These are phyloP conservation scores for Hypomesus transpacificus DNA, from an alignment of 2,113 vertebrate genomes.

Conservation along the genomic window DNA sequence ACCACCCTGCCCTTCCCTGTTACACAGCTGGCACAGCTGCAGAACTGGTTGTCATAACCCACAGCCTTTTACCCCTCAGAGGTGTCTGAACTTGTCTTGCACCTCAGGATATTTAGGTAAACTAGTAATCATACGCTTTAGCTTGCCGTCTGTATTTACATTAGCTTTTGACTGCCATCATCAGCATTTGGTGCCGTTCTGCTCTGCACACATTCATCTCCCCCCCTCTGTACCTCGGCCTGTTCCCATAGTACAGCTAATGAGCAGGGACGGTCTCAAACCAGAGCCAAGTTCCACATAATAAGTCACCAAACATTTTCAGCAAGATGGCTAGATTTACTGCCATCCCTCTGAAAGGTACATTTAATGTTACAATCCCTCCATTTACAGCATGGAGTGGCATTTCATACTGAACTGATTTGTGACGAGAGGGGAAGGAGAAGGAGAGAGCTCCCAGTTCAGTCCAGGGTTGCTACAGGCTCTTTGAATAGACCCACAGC, in stretches of 20 bases:
- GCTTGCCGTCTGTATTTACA: not conserved
- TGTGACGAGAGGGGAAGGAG: slow-evolving; percentile 18
- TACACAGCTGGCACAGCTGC: slow-evolving; percentile 2
- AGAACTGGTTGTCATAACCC: not conserved
- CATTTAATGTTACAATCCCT: slow-evolving; percentile 27
- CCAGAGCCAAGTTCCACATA: slow-evolving; percentile 23
- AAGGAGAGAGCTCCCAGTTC: slow-evolving; percentile 33
- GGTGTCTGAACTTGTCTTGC: not conserved
- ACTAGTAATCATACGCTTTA: too few relatives aligned
- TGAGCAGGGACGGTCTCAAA: slow-evolving; percentile 13
- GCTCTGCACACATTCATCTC: slow-evolving; percentile 17
- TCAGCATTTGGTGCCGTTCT: slow-evolving; percentile 21
- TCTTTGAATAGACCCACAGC: slow-evolving; percentile 41
- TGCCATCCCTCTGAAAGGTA: slow-evolving; percentile 22
- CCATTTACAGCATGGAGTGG: slow-evolving; percentile 32
- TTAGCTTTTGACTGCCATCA: not conserved
- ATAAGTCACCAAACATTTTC: slow-evolving; percentile 38
- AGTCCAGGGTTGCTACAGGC: not conserved
- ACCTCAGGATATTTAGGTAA: too few relatives aligned
- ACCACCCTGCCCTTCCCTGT: slow-evolving; percentile 57
- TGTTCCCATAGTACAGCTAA: slow-evolving; percentile 37
- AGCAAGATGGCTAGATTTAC: slow-evolving; percentile 29
- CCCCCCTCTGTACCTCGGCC: slow-evolving; percentile 19
- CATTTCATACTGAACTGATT: slow-evolving; percentile 19
- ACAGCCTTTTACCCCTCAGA: not conserved